Evolutionary conservation across 2,888 invertebrate species (phyloP).

Genomic region (Panopea generosa): DNA sequence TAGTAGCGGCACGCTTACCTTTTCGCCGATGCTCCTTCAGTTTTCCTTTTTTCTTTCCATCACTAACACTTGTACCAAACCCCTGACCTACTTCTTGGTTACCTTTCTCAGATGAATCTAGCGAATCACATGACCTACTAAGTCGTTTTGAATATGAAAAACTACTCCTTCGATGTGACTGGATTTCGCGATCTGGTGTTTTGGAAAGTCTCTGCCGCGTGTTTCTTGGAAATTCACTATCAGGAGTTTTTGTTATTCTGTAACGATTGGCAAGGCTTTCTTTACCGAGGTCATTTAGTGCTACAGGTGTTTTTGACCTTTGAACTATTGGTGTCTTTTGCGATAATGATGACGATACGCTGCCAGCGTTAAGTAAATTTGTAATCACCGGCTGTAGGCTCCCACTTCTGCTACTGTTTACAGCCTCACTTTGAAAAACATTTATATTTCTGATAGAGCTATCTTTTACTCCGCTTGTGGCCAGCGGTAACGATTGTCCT

Average conservation of each 20-base stretch:
- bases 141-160: constrained; percentile 43
- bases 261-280: constrained; percentile 50
- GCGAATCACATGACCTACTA: constrained; percentile 67
- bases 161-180: constrained; percentile 46
- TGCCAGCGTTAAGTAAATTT: background rate
- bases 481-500: constrained; percentile 2
- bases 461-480: constrained; percentile 16
- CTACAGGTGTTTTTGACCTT: constrained; percentile 47
- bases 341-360: background rate
- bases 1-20: constrained; percentile 75
- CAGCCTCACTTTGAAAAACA: background rate
- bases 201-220: constrained; percentile 44
- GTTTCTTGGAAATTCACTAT: constrained; percentile 27
- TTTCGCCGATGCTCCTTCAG: constrained; percentile 75
- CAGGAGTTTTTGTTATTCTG: constrained; percentile 53
- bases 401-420: background rate
- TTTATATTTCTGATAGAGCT: background rate
- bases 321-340: constrained; percentile 13
- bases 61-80: constrained; percentile 24
- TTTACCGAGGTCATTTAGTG: constrained; percentile 44
- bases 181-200: constrained; percentile 48
- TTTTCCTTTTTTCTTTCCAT: constrained; percentile 60
- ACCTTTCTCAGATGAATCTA: constrained; percentile 57
- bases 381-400: background rate
- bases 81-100: constrained; percentile 24